Conservation (phyloP, 1,140 invertebrate genomes). For the Ditylenchus dipsaci region DNA sequence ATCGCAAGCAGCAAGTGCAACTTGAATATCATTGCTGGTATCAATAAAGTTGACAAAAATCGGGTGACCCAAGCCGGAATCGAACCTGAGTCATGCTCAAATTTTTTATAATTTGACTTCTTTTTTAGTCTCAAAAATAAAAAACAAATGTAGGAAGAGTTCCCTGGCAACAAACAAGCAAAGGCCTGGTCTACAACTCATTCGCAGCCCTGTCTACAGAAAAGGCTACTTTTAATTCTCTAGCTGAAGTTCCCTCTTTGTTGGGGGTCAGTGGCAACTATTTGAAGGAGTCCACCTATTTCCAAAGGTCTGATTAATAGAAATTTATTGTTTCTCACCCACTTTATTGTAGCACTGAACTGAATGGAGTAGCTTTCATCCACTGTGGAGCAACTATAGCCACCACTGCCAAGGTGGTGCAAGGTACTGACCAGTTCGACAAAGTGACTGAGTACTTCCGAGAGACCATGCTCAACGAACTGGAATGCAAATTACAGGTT, state of each 20-base stretch:
- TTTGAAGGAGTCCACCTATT: constrained; percentile 16
- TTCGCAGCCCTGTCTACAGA: background rate
- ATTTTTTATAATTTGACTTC: background rate
- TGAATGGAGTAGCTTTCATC: constrained; percentile 10
- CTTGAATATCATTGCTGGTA: constrained; percentile 10
- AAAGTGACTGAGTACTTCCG: constrained; percentile 11
- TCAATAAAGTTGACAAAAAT: background rate
- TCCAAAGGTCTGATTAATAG: constrained; percentile 11
- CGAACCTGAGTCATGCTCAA: background rate
- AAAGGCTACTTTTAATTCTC: background rate
- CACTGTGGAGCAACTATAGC: constrained; percentile 8
- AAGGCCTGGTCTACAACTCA: background rate
- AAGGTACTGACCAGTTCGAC: constrained; percentile 13
- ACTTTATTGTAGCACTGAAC: constrained; percentile 4
- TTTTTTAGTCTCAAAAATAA: background rate
- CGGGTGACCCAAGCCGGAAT: background rate
- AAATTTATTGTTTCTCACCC: background rate
- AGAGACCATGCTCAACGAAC: constrained; percentile 18
- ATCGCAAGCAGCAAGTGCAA: background rate
- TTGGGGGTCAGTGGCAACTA: constrained; percentile 12
- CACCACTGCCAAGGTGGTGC: background rate
- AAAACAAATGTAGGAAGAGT: background rate
- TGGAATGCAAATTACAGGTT: constrained; percentile 21
- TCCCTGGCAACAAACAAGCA: too few relatives aligned
- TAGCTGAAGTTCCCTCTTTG: constrained; percentile 11